A percentile compares a stretch with the other conserved stretches of the same genome.
These are phyloP conservation scores for Drosophila emarginata DNA, from an alignment of 2,888 invertebrate genomes.

Conservation along the genomic window DNA sequence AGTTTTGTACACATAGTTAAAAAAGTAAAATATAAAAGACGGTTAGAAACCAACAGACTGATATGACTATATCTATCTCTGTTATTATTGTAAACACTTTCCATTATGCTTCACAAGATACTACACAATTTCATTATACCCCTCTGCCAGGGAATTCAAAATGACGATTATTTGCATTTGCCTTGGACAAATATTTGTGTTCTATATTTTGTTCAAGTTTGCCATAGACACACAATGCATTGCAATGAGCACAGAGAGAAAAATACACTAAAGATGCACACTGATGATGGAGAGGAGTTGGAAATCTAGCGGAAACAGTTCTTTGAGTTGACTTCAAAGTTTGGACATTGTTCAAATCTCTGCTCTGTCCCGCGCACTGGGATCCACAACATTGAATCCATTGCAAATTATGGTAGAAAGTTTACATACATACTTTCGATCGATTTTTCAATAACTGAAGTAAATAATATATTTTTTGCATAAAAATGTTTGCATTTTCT, in stretches of 20 bases:
- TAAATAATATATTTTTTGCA: too few relatives aligned
- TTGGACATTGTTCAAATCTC: background rate
- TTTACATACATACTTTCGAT: background rate
- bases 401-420: background rate
- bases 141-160: background rate
- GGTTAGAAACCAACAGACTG: too few relatives aligned
- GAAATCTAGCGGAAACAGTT: conserved; percentile 6
- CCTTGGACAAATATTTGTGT: conserved; percentile 12
- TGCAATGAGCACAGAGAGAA: background rate
- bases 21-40: too few relatives aligned
- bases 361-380: background rate
- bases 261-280: background rate
- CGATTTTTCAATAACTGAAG: background rate
- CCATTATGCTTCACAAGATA: too few relatives aligned
- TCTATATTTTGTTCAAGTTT: conserved; percentile 10
- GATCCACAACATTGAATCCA: background rate
- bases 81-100: too few relatives aligned
- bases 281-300: background rate
- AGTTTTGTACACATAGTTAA: too few relatives aligned
- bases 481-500: too few relatives aligned
- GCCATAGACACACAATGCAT: conserved; percentile 6
- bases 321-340: conserved; percentile 6
- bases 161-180: conserved; percentile 8
- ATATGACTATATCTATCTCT: too few relatives aligned
- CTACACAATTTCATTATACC: too few relatives aligned